Conservation (phyloP, 2,113 vertebrate species). For the Myotis lucifugus region DNA sequence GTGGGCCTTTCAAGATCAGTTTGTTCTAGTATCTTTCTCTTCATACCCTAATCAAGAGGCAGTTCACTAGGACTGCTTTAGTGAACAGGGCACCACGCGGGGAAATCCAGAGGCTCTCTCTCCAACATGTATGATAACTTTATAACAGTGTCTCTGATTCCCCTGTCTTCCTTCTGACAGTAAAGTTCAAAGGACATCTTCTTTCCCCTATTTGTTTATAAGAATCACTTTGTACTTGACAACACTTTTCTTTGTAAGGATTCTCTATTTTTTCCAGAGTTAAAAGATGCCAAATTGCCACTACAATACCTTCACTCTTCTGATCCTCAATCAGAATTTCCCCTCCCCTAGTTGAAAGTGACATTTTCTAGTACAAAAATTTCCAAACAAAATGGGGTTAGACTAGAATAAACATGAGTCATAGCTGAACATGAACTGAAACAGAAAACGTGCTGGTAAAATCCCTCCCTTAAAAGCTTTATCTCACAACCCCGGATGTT, state of each 20-base stretch:
- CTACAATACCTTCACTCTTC: conserved; percentile 29
- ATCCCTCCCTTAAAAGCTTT: conserved; percentile 38
- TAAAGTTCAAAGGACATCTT: conserved; percentile 36
- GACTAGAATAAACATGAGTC: conserved; percentile 61
- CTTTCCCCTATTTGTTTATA: background rate
- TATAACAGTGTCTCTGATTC: background rate
- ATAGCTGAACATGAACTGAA: conserved; percentile 49
- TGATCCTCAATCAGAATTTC: conserved; percentile 54
- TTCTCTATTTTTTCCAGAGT: conserved; percentile 42
- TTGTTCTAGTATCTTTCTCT: conserved; percentile 13
- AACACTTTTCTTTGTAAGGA: conserved; percentile 30
- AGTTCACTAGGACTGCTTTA: conserved; percentile 14
- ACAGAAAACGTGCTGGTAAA: conserved; percentile 59
- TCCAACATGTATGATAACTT: background rate
- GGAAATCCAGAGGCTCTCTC: conserved; percentile 35
- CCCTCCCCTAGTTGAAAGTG: conserved; percentile 40
- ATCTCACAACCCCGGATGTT: background rate
- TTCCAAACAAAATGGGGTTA: conserved; percentile 55
- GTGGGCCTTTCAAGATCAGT: background rate
- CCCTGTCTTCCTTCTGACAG: background rate
- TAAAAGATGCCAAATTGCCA: conserved; percentile 47
- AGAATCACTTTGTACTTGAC: conserved; percentile 21
- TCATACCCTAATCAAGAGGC: background rate
- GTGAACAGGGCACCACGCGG: conserved; percentile 19
- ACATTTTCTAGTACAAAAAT: conserved; percentile 67